Conservation (phyloP, 92 coral and sea anemone species). For the Porites cylindrica region DNA sequence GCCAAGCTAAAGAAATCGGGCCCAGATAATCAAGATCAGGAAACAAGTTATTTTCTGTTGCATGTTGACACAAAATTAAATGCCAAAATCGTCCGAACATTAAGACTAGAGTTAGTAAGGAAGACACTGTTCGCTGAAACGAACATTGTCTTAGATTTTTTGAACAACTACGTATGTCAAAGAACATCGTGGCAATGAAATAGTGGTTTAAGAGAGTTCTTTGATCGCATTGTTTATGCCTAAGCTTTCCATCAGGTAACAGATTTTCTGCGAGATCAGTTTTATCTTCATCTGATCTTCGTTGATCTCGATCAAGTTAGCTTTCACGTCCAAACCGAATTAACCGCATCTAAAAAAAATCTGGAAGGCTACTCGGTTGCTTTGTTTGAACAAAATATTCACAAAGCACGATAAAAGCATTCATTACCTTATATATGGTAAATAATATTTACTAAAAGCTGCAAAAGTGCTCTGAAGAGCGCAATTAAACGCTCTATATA, state of each 20-base stretch:
- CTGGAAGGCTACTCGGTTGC: constrained; percentile 34
- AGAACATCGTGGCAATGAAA: neutral
- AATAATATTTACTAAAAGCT: constrained; percentile 40
- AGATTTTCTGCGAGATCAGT: constrained; percentile 35
- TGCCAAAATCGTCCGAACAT: neutral
- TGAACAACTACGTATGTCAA: neutral
- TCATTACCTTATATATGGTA: constrained; percentile 27
- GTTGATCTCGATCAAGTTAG: neutral
- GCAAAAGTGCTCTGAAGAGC: constrained; percentile 30
- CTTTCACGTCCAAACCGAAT: constrained; percentile 6
- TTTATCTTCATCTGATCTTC: constrained; percentile 33
- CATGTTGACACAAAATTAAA: neutral
- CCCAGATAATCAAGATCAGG: neutral
- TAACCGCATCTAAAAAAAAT: constrained; percentile 19
- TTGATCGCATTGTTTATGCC: constrained; percentile 30
- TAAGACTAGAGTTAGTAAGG: neutral
- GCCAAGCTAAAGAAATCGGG: constrained; percentile 16
- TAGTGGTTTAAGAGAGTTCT: constrained; percentile 2
- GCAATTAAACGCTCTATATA: constrained; percentile 24
- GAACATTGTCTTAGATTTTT: neutral
- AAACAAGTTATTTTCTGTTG: too few species aligned
- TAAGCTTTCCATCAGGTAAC: constrained; percentile 29
- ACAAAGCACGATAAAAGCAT: constrained; percentile 26
- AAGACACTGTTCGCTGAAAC: neutral
- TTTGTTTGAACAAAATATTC: constrained; percentile 35